Conservation (phyloP, 2,797 vertebrate genomes). For the Chaunax sp. region DNA sequence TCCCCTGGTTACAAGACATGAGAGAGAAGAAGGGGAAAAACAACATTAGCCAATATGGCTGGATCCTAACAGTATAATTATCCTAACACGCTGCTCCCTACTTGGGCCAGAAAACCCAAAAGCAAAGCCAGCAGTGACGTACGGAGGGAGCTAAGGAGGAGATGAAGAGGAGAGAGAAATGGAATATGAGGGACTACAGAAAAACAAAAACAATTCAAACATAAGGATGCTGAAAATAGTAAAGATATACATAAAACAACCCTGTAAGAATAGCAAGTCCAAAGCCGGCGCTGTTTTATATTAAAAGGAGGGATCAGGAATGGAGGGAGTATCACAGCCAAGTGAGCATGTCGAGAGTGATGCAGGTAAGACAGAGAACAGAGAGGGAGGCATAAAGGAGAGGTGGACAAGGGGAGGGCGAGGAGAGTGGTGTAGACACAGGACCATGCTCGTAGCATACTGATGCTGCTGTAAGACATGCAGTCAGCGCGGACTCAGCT, state of each 20-base stretch:
- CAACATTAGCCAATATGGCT: slow-evolving; percentile 58
- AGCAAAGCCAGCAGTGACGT: slow-evolving; percentile 27
- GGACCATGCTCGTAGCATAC: slow-evolving; percentile 74
- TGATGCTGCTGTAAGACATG: slow-evolving; percentile 75
- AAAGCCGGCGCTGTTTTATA: slow-evolving; percentile 24
- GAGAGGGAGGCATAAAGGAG: slow-evolving; percentile 56
- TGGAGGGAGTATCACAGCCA: slow-evolving; percentile 28
- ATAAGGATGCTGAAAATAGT: slow-evolving; percentile 32
- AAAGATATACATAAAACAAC: slow-evolving; percentile 21
- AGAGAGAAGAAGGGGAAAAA: slow-evolving; percentile 49
- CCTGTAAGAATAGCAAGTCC: not conserved
- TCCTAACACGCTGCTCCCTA: slow-evolving; percentile 40
- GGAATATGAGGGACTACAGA: slow-evolving; percentile 11
- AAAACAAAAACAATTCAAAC: slow-evolving; percentile 22
- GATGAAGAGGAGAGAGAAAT: not conserved
- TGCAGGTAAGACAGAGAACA: slow-evolving; percentile 51
- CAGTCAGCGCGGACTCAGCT: slow-evolving; percentile 67
- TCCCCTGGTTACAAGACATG: slow-evolving; percentile 59
- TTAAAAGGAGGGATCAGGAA: slow-evolving; percentile 30
- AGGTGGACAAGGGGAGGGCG: slow-evolving; percentile 58
- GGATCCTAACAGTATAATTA: slow-evolving; percentile 61
- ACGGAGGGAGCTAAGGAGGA: slow-evolving; percentile 12
- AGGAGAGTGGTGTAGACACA: slow-evolving; percentile 66
- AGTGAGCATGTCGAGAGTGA: slow-evolving; percentile 51
- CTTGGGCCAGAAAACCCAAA: slow-evolving; percentile 36